A percentile compares a stretch with the other conserved stretches of the same genome.
Conservation (phyloP, 2,113 vertebrate genomes). For the Opisthocomus hoazin region DNA sequence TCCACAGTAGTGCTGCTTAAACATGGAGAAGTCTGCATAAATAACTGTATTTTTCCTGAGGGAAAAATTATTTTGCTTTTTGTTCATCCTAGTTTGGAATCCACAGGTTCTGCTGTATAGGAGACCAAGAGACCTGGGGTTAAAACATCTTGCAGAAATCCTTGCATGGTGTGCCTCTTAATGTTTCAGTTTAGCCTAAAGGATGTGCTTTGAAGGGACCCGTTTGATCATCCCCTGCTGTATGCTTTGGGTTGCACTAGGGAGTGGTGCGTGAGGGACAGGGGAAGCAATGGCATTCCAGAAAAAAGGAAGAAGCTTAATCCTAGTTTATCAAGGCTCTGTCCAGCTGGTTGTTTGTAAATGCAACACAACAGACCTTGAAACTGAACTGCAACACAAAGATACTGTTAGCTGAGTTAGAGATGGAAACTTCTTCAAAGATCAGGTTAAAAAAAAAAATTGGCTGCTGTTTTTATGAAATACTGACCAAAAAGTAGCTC, state of each 20-base stretch:
- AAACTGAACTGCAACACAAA: neutral
- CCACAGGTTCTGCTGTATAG: neutral
- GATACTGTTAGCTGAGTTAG: neutral
- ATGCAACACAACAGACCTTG: neutral
- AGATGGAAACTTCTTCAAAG: neutral
- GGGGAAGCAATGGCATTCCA: neutral
- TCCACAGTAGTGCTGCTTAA: neutral
- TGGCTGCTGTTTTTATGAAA: neutral
- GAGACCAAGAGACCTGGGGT: neutral
- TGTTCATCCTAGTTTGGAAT: neutral
- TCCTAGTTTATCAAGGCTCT: neutral
- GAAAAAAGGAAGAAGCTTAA: neutral
- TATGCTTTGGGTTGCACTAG: neutral
- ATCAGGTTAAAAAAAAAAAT: neutral
- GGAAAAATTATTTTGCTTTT: neutral
- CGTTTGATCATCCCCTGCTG: neutral
- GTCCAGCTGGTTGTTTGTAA: neutral
- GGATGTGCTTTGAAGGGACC: accelerated
- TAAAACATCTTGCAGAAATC: neutral
- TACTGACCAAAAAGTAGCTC: neutral
- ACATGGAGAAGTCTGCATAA: neutral
- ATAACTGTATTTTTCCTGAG: neutral
- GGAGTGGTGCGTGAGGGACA: accelerated
- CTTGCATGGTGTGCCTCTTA: neutral
- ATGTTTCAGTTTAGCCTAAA: neutral